Conservation (phyloP, 2,113 vertebrate genomes). For the Apteryx owenii region DNA sequence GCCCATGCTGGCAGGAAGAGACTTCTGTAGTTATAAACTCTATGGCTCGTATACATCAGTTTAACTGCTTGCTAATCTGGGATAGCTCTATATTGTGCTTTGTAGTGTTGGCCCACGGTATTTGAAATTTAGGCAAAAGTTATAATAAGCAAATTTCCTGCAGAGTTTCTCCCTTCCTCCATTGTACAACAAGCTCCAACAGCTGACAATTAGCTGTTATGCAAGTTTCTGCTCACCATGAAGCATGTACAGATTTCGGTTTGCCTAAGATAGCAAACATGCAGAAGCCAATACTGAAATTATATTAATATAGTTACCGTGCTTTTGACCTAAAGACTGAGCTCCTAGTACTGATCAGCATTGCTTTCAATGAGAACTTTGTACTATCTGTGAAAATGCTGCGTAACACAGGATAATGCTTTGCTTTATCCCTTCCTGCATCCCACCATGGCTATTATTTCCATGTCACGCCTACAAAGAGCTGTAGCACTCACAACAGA, state of each 20-base stretch:
- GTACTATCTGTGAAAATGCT: fast-evolving
- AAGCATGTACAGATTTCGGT: background rate
- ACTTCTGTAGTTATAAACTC: background rate
- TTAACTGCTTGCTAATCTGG: background rate
- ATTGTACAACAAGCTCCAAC: background rate
- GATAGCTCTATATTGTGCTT: background rate
- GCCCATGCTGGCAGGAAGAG: background rate
- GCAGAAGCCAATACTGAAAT: background rate
- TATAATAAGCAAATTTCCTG: background rate
- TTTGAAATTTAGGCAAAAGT: background rate
- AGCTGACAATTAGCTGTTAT: background rate
- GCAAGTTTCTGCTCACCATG: slow-evolving; percentile 25
- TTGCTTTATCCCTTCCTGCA: no score
- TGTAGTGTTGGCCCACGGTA: fast-evolving
- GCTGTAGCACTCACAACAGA: fast-evolving
- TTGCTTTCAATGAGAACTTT: background rate
- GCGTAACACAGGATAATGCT: fast-evolving
- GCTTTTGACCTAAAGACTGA: background rate
- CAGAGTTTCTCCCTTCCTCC: background rate
- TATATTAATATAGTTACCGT: background rate
- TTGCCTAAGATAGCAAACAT: background rate
- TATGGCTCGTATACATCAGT: background rate
- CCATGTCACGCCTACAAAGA: background rate
- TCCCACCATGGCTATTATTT: background rate
- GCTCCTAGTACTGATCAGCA: background rate